Conservation (phyloP, 2,797 vertebrate species). For the Protosalanx chinensis region DNA sequence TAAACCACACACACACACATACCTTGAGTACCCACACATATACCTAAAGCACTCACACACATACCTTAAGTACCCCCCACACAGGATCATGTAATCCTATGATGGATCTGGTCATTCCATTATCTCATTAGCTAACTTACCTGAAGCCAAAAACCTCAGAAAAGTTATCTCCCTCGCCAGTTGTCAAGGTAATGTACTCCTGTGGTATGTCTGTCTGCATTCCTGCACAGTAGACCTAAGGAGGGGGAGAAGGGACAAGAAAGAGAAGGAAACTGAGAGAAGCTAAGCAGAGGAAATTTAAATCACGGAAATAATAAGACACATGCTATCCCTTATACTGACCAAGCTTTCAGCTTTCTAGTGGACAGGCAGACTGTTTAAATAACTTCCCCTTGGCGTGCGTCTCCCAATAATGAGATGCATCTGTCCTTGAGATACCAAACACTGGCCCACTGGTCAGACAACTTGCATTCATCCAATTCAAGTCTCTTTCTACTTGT, state of each 20-base stretch:
- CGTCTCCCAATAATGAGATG: not conserved
- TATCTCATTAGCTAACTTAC: slow-evolving; percentile 65
- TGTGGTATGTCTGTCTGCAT: slow-evolving; percentile 88
- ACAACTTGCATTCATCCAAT: not conserved
- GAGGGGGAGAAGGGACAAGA: slow-evolving; percentile 13
- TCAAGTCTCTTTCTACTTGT: not conserved
- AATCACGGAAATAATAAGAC: not conserved
- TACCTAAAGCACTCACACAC: slow-evolving; percentile 4
- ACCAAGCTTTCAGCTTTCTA: not conserved
- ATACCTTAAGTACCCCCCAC: slow-evolving; percentile 9
- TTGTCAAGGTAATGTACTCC: slow-evolving; percentile 87
- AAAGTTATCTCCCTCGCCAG: slow-evolving; percentile 89
- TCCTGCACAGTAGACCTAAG: slow-evolving; percentile 89
- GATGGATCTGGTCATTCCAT: slow-evolving; percentile 31
- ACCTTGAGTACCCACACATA: slow-evolving; percentile 13
- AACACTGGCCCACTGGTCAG: not conserved
- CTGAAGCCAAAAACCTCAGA: slow-evolving; percentile 96
- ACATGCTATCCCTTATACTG: not conserved
- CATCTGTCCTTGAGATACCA: slow-evolving; percentile 3
- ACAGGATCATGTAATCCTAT: slow-evolving; percentile 21
- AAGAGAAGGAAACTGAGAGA: not conserved
- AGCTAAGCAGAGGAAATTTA: not conserved
- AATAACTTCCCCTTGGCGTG: slow-evolving; percentile 1
- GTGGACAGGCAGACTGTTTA: slow-evolving; percentile 4
- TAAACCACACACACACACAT: slow-evolving; percentile 47